Conservation (phyloP, 2,888 invertebrate species). For the Pseudococcus viburni region DNA sequence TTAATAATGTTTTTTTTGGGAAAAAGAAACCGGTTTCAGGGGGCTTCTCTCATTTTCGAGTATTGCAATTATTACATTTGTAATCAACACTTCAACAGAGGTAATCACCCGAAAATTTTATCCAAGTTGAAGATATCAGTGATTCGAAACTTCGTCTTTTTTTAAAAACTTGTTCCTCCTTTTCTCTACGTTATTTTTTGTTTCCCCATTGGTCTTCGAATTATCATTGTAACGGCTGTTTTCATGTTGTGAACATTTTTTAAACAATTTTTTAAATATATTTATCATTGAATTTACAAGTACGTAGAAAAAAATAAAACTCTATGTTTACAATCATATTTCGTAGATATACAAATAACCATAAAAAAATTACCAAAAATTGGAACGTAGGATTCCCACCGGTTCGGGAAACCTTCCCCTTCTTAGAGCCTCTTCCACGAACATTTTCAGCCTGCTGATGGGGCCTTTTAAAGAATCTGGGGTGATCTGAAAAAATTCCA, state of each 20-base stretch:
- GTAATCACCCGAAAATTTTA: no score
- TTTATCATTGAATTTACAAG: neutral
- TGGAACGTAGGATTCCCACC: slow-evolving; percentile 76
- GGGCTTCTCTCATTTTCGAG: no score
- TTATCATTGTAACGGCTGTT: neutral
- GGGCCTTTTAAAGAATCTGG: slow-evolving; percentile 80
- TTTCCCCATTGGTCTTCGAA: neutral
- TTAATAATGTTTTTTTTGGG: no score
- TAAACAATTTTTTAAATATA: neutral
- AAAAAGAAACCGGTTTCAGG: no score
- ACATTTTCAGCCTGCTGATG: slow-evolving; percentile 82
- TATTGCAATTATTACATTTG: no score
- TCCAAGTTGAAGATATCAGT: no score
- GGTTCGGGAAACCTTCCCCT: slow-evolving; percentile 80
- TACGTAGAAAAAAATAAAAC: neutral
- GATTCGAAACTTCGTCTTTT: no score
- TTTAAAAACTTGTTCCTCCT: neutral
- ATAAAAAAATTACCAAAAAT: slow-evolving; percentile 76
- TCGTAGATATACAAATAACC: neutral
- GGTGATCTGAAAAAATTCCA: slow-evolving; percentile 74
- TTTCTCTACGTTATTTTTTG: neutral
- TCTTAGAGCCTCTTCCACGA: slow-evolving; percentile 78
- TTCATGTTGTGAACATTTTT: neutral
- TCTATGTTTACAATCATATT: neutral
- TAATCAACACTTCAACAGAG: no score